phyloP scores from a whole-genome alignment of 1,140 invertebrate species.

The Diorhabda sublineata region DNA sequence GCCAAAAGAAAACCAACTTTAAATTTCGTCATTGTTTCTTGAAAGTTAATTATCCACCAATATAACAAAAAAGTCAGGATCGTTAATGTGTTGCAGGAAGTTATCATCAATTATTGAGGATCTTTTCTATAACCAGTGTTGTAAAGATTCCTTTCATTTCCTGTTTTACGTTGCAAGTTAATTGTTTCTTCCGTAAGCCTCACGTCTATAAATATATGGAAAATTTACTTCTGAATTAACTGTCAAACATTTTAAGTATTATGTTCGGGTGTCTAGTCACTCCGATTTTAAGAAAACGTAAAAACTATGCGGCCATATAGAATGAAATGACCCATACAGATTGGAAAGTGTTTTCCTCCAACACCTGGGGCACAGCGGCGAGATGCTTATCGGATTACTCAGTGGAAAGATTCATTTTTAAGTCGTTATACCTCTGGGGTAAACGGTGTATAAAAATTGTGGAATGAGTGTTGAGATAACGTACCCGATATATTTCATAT shows the following conservation, averaged over 20 bases:
- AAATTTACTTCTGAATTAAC: not conserved
- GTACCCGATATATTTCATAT: not conserved
- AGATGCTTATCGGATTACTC: constrained; percentile 1
- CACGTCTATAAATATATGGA: not conserved
- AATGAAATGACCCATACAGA: constrained; percentile 15
- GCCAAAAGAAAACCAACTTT: no score
- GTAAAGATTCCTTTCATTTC: no score
- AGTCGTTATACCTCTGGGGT: not conserved
- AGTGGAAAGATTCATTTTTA: constrained; percentile 1
- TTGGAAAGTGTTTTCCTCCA: constrained; percentile 8
- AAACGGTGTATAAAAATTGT: not conserved
- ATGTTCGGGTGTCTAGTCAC: not conserved
- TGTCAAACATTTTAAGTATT: not conserved
- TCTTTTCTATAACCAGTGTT: no score
- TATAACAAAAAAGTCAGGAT: no score
- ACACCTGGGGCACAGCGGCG: constrained; percentile 5
- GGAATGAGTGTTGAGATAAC: not conserved
- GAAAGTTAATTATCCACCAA: no score
- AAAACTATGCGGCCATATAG: not conserved
- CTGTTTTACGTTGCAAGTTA: no score
- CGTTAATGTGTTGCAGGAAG: no score
- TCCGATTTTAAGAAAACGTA: not conserved
- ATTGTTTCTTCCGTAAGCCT: no score
- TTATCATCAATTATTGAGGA: no score
- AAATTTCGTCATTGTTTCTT: no score